Conservation (phyloP, 2,113 vertebrate species). For the Marcusenius ussheri region DNA sequence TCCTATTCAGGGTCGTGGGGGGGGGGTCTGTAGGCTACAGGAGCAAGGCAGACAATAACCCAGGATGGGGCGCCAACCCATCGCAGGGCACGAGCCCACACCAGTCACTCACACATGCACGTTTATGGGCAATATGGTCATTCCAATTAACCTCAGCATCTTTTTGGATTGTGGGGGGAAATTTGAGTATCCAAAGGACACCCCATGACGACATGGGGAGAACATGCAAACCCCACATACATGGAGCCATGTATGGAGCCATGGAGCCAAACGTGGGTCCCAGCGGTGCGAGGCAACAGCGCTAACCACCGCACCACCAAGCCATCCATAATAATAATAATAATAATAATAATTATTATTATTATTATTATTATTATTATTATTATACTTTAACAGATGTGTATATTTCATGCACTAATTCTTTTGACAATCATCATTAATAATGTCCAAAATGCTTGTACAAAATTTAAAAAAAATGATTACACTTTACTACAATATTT, state of each 20-base stretch:
- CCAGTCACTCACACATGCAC: not conserved
- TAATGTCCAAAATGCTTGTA: not conserved
- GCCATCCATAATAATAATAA: not conserved
- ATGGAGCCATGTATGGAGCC: not conserved
- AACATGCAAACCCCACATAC: not conserved
- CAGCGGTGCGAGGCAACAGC: not conserved
- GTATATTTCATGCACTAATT: not conserved
- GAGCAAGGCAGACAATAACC: not conserved
- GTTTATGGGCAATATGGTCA: not conserved
- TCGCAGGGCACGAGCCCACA: not conserved
- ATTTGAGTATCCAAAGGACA: not conserved
- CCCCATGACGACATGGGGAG: not conserved
- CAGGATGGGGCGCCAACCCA: not conserved
- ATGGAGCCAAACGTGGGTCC: not conserved
- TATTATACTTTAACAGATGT: not conserved
- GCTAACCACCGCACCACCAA: not conserved
- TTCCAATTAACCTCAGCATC: not conserved
- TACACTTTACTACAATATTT: not conserved
- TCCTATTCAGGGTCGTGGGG: not conserved
- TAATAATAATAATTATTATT: not conserved
- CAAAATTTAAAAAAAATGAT: not conserved
- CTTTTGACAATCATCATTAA: not conserved
- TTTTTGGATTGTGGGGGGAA: not conserved
- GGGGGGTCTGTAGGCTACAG: not conserved
- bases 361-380: not conserved